Conservation (phyloP, 2,888 invertebrate species). For the Zootermopsis nevadensis region DNA sequence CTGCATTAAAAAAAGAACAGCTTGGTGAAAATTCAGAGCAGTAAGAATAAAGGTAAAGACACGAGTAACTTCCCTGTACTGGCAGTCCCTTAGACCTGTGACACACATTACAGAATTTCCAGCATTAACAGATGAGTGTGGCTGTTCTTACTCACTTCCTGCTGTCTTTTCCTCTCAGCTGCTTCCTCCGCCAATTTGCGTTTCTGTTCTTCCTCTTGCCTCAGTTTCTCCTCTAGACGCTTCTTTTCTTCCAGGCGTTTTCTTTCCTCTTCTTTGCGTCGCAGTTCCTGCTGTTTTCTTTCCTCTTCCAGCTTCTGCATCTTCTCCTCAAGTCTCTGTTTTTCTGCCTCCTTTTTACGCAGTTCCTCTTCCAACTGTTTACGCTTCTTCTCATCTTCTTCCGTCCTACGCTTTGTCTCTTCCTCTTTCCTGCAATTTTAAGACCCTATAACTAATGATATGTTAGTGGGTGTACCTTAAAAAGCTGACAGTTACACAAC, state of each 20-base stretch:
- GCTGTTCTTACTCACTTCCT: slow-evolving; percentile 19
- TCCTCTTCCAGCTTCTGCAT: slow-evolving; percentile 66
- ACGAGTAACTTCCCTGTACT: too few relatives aligned
- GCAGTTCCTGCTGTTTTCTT: slow-evolving; percentile 62
- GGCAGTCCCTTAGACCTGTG: too few relatives aligned
- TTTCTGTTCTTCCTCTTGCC: slow-evolving; percentile 47
- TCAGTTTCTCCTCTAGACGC: slow-evolving; percentile 57
- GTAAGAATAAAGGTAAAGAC: too few relatives aligned
- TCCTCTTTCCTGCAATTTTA: slow-evolving; percentile 60
- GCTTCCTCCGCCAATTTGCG: slow-evolving; percentile 53
- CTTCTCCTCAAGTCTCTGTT: slow-evolving; percentile 62
- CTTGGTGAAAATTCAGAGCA: too few relatives aligned
- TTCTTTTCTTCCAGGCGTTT: slow-evolving; percentile 61
- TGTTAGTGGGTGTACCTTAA: too few relatives aligned
- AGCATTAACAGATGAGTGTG: too few relatives aligned
- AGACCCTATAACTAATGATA: too few relatives aligned
- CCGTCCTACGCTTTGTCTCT: slow-evolving; percentile 59
- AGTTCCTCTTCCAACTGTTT: slow-evolving; percentile 60
- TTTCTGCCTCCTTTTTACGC: slow-evolving; percentile 63
- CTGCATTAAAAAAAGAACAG: too few relatives aligned
- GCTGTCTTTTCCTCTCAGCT: slow-evolving; percentile 53
- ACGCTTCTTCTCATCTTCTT: slow-evolving; percentile 59
- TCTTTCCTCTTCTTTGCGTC: slow-evolving; percentile 63
- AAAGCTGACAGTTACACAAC: too few relatives aligned
- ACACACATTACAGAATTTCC: too few relatives aligned